Base-by-base conservation (phyloP, 1,140 invertebrate genomes). In the Macrobrachium nipponense region DNA sequence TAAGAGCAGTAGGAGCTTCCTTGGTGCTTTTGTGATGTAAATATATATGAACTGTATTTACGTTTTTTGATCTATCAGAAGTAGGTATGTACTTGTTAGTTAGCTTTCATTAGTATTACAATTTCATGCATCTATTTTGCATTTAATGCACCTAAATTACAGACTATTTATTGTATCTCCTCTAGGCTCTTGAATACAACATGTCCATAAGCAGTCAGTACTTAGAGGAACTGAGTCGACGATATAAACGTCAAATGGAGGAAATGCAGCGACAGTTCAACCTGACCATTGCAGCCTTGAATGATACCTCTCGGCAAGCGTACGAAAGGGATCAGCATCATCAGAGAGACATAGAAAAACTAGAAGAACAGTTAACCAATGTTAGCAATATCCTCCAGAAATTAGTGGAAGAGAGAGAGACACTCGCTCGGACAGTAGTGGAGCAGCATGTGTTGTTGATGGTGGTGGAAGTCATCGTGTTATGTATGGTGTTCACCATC, bases 221-320 rank as follows among this genome's bases (percentile, higher is more conserved):
- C 91, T 92, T 99, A 73, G 97, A 99, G 91, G 97, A 99, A 90
- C 91, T 99, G 72, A 98, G 97, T 91, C 94, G 95, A 61, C 93
- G 97, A 66, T 99, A 99, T 91, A 98, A 98, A 89, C 97, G 97
- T 87, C 98, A 99, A 92, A 97, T 98, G 58, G 98, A 99, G 91
- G 97, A 99, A 90, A 96, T 97, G 94, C 96, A 97, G 90, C 93
- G 94, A 83, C 94, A 95, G 6, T 94, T 98, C 82, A 96, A 97
- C 89, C 95, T 96, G 87, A 96, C 96, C 0, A 93, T 96, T 66
- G 91, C 92, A 4, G 94, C 94, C 23, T 93, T 97, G 90, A 94
- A 94, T 68, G 96, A 96, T 87, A 95, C 96, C 89, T 87, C 80
- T 44, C 72, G 75, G 20, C 85, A 83, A 36, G 86, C 83, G 3